Conservation (phyloP, 2,113 vertebrate genomes). For the Rhinolophus sinicus region DNA sequence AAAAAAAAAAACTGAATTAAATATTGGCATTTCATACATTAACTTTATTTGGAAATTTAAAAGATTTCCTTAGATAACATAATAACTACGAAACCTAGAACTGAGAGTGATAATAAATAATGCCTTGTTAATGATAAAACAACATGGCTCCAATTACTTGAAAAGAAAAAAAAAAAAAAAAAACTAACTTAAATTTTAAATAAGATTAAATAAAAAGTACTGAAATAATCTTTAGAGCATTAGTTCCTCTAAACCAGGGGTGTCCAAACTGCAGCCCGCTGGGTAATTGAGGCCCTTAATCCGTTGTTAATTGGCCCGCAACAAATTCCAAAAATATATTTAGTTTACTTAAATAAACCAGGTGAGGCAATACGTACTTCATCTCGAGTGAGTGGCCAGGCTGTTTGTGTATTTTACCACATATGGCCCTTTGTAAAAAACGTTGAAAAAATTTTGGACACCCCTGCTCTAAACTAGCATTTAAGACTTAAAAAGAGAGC, state of each 20-base stretch:
- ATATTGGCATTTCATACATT: background rate
- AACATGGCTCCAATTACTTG: background rate
- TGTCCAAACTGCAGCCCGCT: too few relatives aligned
- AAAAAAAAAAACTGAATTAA: background rate
- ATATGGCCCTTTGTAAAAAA: too few relatives aligned
- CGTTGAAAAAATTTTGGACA: too few relatives aligned
- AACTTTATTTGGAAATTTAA: background rate
- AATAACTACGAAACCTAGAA: background rate
- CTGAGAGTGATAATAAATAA: background rate
- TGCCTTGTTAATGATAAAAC: background rate
- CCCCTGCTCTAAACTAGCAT: background rate
- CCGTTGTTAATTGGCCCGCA: too few relatives aligned
- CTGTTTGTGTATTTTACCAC: too few relatives aligned
- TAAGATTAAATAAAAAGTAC: conserved; percentile 1
- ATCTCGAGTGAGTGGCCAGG: too few relatives aligned
- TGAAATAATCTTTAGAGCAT: conserved; percentile 1
- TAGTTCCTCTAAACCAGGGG: background rate
- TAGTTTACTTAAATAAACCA: too few relatives aligned
- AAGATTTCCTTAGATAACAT: background rate
- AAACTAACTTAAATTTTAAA: background rate
- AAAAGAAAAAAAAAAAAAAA: background rate
- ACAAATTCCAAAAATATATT: too few relatives aligned
- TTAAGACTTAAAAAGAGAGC: conserved; percentile 29
- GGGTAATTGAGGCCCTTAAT: too few relatives aligned
- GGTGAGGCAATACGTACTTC: too few relatives aligned